These are phyloP conservation scores for Coenonympha glycerion DNA, from an alignment of 2,888 invertebrate genomes.

Conservation along the genomic window DNA sequence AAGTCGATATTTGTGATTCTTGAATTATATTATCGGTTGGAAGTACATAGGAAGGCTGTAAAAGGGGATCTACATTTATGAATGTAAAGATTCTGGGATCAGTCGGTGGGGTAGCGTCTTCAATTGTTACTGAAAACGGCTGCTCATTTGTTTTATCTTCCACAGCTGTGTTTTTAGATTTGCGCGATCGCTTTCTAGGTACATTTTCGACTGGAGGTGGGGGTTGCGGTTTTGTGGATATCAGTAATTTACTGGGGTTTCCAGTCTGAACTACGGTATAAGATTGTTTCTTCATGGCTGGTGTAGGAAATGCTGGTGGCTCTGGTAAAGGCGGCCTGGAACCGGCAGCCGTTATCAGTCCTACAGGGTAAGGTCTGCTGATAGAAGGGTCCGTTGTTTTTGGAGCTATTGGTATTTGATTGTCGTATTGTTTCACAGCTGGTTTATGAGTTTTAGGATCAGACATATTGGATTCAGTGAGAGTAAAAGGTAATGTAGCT, in stretches of 20 bases:
- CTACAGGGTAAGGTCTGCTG: conserved; percentile 59
- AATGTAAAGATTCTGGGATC: conserved; percentile 61
- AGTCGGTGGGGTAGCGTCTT: conserved; percentile 44
- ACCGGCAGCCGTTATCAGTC: conserved; percentile 41
- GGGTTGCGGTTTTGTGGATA: conserved; percentile 58
- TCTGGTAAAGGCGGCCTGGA: conserved; percentile 30
- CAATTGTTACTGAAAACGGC: conserved; percentile 47
- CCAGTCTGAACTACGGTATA: conserved; percentile 66
- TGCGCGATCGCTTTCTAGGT: conserved; percentile 46
- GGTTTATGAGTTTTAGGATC: neutral
- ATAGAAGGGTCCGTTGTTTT: conserved; percentile 1
- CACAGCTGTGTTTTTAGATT: conserved; percentile 34
- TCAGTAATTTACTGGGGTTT: conserved; percentile 63
- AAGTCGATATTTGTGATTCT: conserved; percentile 66
- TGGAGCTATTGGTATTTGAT: neutral
- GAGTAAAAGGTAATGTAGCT: neutral
- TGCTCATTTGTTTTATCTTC: conserved; percentile 26
- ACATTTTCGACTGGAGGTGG: conserved; percentile 33
- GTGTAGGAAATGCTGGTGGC: conserved; percentile 47
- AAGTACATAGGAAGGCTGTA: conserved; percentile 62
- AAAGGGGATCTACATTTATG: conserved; percentile 63
- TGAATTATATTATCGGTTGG: conserved; percentile 65
- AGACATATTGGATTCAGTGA: conserved; percentile 2
- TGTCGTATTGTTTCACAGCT: conserved; percentile 1
- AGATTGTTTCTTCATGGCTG: conserved; percentile 64